Conservation (phyloP, 64 coral and sea anemone species). For the Montipora cactus region DNA sequence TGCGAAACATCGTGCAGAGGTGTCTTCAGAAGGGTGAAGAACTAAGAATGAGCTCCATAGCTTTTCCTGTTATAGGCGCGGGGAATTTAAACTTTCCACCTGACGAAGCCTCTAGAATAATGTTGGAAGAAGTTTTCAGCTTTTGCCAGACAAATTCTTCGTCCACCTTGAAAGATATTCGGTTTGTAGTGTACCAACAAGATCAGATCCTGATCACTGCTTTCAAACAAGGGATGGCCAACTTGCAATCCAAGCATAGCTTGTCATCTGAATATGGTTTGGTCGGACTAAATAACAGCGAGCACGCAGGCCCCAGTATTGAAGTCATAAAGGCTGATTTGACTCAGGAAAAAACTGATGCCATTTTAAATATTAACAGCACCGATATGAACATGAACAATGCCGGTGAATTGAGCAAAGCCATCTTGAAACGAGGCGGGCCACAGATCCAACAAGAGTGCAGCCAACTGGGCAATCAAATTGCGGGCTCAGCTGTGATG, state of each 20-base stretch:
- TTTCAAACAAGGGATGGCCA: constrained; percentile 57
- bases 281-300: not conserved
- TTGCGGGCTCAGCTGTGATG: constrained; percentile 71
- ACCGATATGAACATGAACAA: constrained; percentile 75
- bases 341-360: constrained; percentile 67
- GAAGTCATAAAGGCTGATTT: constrained; percentile 71
- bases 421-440: constrained; percentile 37
- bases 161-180: constrained; percentile 51
- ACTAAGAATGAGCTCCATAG: constrained; percentile 57
- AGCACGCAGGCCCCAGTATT: not conserved
- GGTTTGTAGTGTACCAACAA: constrained; percentile 65
- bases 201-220: constrained; percentile 33
- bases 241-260: constrained; percentile 7
- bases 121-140: constrained; percentile 55
- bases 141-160: constrained; percentile 11
- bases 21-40: constrained; percentile 51
- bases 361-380: constrained; percentile 80
- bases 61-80: constrained; percentile 82
- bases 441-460: constrained; percentile 69
- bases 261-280: no score
- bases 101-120: constrained; percentile 33
- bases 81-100: constrained; percentile 60
- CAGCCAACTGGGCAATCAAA: constrained; percentile 51
- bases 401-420: constrained; percentile 81
- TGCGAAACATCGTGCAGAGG: constrained; percentile 52